phyloP scores from a whole-genome alignment of 2,888 invertebrate genomes.

The Ptychoptera contaminata region DNA sequence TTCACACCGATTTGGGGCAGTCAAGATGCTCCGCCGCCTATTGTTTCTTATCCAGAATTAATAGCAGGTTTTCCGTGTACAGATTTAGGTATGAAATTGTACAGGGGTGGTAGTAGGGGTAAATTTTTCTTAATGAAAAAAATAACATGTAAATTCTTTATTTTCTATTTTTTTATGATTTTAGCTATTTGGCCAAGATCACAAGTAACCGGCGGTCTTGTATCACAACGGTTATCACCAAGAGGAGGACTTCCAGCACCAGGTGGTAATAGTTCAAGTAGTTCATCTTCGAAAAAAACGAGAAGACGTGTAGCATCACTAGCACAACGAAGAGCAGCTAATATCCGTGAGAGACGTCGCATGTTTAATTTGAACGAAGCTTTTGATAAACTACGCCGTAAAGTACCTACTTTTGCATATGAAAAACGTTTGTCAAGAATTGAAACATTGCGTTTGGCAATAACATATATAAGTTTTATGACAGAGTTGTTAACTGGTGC shows the following conservation, averaged over 20 bases:
- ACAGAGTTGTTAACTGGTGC: conserved; percentile 66
- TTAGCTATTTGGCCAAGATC: conserved; percentile 38
- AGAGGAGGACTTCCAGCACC: conserved; percentile 18
- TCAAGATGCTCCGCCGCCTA: conserved; percentile 37
- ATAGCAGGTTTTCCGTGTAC: conserved; percentile 53
- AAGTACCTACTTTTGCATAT: conserved; percentile 92
- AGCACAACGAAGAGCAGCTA: conserved; percentile 81
- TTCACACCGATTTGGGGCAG: conserved; percentile 28
- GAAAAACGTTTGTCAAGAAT: conserved; percentile 90
- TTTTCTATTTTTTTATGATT: neutral
- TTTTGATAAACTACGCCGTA: conserved; percentile 80
- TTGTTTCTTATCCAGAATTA: conserved; percentile 50
- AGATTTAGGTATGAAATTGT: conserved; percentile 36
- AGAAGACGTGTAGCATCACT: conserved; percentile 77
- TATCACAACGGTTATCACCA: conserved; percentile 22
- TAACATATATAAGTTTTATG: conserved; percentile 96
- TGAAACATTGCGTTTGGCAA: conserved; percentile 84
- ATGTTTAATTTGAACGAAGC: conserved; percentile 96
- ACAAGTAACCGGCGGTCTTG: conserved; percentile 34
- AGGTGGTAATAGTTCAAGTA: conserved; percentile 14
- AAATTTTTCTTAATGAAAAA: neutral
- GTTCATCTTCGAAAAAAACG: conserved; percentile 51
- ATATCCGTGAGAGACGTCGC: conserved; percentile 78
- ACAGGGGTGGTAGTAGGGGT: neutral
- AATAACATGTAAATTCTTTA: neutral